These are phyloP conservation scores for Acrocephalus scirpaceus DNA, from an alignment of 2,797 vertebrate genomes.

Conservation along the genomic window DNA sequence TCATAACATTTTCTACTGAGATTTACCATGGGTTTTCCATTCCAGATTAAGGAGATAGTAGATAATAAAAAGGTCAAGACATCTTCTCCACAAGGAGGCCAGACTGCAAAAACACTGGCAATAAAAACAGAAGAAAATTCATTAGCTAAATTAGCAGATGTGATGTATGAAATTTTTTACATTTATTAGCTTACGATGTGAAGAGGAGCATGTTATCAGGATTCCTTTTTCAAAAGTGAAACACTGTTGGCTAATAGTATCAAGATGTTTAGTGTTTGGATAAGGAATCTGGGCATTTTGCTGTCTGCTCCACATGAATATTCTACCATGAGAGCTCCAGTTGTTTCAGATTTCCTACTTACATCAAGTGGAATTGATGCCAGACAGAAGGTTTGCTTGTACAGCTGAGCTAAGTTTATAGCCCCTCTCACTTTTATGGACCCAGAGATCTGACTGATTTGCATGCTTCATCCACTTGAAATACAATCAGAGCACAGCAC, in stretches of 20 bases:
- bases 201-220: neutral
- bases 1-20: neutral
- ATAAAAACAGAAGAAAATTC: neutral
- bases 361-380: constrained; percentile 11
- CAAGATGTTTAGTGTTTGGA: constrained; percentile 7
- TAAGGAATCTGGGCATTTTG: neutral
- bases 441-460: neutral
- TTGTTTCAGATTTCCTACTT: constrained; percentile 44
- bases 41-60: neutral
- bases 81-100: neutral
- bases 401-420: constrained; percentile 53
- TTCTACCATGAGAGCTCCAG: neutral
- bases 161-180: neutral
- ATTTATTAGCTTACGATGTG: neutral
- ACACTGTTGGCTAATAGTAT: neutral
- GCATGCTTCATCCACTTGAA: neutral
- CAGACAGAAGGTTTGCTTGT: constrained; percentile 51
- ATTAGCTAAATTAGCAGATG: neutral
- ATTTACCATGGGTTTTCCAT: neutral
- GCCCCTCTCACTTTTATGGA: neutral
- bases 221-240: neutral
- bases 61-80: neutral
- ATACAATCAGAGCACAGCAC: neutral
- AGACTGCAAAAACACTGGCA: neutral
- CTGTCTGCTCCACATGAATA: neutral